Base-by-base conservation (phyloP, 2,797 vertebrate genomes). In the Sebastes umbrosus region DNA sequence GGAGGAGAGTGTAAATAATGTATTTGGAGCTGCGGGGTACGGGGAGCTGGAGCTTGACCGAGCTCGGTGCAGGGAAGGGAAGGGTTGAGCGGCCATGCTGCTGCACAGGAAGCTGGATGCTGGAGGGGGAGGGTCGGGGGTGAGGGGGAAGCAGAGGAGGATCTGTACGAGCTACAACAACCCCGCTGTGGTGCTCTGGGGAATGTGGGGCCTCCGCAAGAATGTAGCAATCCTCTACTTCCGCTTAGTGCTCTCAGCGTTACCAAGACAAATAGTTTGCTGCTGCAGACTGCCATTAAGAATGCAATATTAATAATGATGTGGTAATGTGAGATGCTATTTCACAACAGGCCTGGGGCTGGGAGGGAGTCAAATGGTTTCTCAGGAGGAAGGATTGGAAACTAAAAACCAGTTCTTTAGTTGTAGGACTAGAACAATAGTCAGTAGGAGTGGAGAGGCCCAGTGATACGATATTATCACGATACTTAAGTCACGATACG, bases 1-100 rank as follows among this genome's bases (percentile, higher is more conserved):
- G 84, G 82, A 67, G 84, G 83, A 39, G 84, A 77, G 91, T 89
- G 92, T 95, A 94, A 96, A 95, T 94, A 94, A 94, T 95, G 90
- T 90, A 94, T 95, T 85, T 90, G 91, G 87, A 91, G 88, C 83
- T 65, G 69, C 58, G 39, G 88, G 87, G 70, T 75, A 64, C 76
- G 77, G 75, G 75, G 83, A 85, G 88, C 83, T 77, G 79, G 77
- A 83, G 75, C 80, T 71, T 89, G 90, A 87, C 87, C 76, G 64
- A 77, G 83, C 83, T 81, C 36, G 63, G 87, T 69, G 72, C 68
- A 55, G 68, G 80, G 78, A 81, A 55, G 36, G 75, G 58, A 72
- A 54, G 59, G 77, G 75, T 65, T 86, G 85, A 86, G 88, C 46
- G 60, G 77, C 85, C 88, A 88, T 79, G 79, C 79, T 82, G 83